Base-by-base conservation (phyloP, 1,140 invertebrate genomes). In the Drosophila mayri region DNA sequence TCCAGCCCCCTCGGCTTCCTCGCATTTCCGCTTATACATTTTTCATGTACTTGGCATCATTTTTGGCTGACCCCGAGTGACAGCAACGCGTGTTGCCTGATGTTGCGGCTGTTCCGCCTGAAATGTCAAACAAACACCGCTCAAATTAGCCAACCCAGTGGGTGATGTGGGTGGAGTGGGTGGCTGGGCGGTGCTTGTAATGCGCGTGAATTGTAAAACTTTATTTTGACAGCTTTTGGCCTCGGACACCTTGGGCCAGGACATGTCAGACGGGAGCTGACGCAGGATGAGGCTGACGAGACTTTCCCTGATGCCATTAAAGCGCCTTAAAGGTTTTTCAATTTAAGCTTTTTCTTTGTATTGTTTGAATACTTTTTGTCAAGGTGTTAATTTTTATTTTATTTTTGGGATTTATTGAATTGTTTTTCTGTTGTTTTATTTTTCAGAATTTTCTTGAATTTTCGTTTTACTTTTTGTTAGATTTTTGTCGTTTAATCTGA, bases 151-250 rank as follows among this genome's bases (percentile, higher is more conserved):
- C 77, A 70, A 63, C 75, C 73, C 77, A 73, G 74, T 68, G 40
- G 25, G 46, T 28, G 50, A 40, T 55, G 74, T 68, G 40, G 22
- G 46, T 28, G 50, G 46, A 52, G 8, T 12, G 25, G 38, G 37
- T 44, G 30, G 25, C n/a, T 37, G n/a, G 14, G 22, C 4, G 61
- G 22, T 41, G 41, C 35, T 47, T 49, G 68, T 71, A 72, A 68
- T 66, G 68, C 65, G 85, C 70, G 77, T 73, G 78, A 88, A 85
- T 90, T 88, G 77, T 81, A 60, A 90, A 88, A 88, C 77, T 88
- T 88, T 88, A 86, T 90, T 90, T 81, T 90, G 86, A 90, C 84
- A 88, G 84, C 81, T 83, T 71, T 70, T 84, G 77, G 62, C 65
- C 52, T 83, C 60, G 80, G 68, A 81, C 80, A 87, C 84, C 83